Evolutionary conservation across 2,888 invertebrate genomes (phyloP).

Genomic region (Pterobdella sp.): DNA sequence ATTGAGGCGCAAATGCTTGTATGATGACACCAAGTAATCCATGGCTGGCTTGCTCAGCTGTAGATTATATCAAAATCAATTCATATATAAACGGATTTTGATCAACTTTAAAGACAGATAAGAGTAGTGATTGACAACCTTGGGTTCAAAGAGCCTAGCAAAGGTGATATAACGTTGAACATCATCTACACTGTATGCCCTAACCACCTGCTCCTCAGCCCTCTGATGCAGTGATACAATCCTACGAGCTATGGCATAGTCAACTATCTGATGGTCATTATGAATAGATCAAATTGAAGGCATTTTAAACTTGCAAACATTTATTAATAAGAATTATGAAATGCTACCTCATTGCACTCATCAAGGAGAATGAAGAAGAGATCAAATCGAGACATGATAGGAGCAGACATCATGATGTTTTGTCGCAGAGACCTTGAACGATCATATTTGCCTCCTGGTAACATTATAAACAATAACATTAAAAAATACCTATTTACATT

Average conservation of each 20-base stretch:
- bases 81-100: background rate
- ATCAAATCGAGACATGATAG: constrained; percentile 98
- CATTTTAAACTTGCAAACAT: background rate
- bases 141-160: constrained; percentile 87
- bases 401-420: constrained; percentile 83
- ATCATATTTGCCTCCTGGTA: constrained; percentile 81
- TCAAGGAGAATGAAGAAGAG: constrained; percentile 95
- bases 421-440: constrained; percentile 84
- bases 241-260: constrained; percentile 90
- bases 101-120: background rate
- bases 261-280: constrained; percentile 62
- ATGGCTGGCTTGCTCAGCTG: constrained; percentile 65
- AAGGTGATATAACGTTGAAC: constrained; percentile 91
- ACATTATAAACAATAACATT: background rate
- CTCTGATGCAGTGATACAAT: constrained; percentile 89
- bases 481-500: background rate
- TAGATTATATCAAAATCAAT: background rate
- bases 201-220: constrained; percentile 69
- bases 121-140: constrained; percentile 55
- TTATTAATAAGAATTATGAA: background rate
- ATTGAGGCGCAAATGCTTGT: constrained; percentile 73
- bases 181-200: constrained; percentile 77
- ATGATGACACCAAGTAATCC: constrained; percentile 75
- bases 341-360: constrained; percentile 74
- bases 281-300: background rate